Percentiles rank a stretch among this genome's conserved stretches.
Conservation (phyloP, 2,888 invertebrate genomes). For the Malachius bipustulatus region DNA sequence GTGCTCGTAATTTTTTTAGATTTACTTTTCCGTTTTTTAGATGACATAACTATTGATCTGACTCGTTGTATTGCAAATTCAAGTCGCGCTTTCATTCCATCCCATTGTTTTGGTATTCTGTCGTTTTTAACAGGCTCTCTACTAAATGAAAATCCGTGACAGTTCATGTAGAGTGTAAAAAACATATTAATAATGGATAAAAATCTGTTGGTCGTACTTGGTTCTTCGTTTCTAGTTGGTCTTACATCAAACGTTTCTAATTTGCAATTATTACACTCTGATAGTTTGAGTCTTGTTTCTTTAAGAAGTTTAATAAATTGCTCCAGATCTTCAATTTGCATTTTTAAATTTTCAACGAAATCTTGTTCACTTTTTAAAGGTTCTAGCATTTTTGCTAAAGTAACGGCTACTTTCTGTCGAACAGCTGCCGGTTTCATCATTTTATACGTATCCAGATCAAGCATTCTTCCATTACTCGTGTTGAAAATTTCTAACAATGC, state of each 20-base stretch:
- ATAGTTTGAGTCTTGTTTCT: conserved; percentile 33
- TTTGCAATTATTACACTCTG: conserved; percentile 34
- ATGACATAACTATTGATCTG: conserved; percentile 54
- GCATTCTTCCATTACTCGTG: no score
- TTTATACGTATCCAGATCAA: not conserved
- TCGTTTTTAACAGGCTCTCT: conserved; percentile 44
- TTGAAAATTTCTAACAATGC: no score
- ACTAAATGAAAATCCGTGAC: no score
- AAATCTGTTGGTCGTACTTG: conserved; percentile 67
- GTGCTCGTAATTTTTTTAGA: conserved; percentile 33
- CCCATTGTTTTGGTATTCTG: conserved; percentile 67
- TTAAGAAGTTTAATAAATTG: conserved; percentile 86
- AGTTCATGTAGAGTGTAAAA: conserved; percentile 74
- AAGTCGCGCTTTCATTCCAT: conserved; percentile 78
- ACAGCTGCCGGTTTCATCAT: not conserved
- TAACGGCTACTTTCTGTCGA: not conserved
- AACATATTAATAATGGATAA: conserved; percentile 79
- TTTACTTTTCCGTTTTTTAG: not conserved
- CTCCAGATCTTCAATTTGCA: conserved; percentile 87
- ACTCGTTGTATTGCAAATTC: conserved; percentile 71
- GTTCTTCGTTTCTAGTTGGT: conserved; percentile 28
- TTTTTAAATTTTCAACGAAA: conserved; percentile 79
- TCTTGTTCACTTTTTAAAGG: conserved; percentile 88
- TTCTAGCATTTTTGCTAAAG: conserved; percentile 60
- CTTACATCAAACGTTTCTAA: conserved; percentile 33